phyloP scores from a whole-genome alignment of 2,888 invertebrate species.

The Limnephilus rhombicus region DNA sequence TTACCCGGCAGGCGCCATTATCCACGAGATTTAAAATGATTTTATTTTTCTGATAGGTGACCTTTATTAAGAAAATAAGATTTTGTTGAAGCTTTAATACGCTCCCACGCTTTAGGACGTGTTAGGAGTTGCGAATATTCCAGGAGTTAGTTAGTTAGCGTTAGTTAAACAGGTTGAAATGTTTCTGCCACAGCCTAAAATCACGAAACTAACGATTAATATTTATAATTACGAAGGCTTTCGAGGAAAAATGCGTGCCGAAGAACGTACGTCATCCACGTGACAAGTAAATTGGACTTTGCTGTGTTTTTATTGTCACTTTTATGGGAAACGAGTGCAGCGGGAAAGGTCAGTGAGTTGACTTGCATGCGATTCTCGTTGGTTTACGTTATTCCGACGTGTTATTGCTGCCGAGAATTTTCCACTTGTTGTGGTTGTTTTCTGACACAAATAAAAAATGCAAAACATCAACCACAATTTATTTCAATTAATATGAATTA shows the following conservation, averaged over 20 bases:
- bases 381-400: neutral
- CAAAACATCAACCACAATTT: neutral
- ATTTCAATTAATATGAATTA: neutral
- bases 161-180: neutral
- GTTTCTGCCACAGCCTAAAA: neutral
- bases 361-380: constrained; percentile 8
- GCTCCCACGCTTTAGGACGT: neutral
- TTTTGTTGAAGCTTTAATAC: neutral
- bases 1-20: neutral
- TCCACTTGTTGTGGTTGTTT: neutral
- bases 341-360: constrained; percentile 17
- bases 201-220: constrained; percentile 5
- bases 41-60: neutral
- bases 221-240: constrained; percentile 48
- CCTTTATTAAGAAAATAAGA: neutral
- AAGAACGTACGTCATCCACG: constrained; percentile 49
- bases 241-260: constrained; percentile 30
- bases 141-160: constrained; percentile 44
- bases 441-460: neutral
- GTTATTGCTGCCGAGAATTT: neutral
- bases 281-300: neutral
- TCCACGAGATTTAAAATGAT: neutral
- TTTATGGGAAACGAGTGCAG: constrained; percentile 31
- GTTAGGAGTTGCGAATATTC: constrained; percentile 39
- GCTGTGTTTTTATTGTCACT: constrained; percentile 38